Base-by-base conservation (phyloP, 35 echinoderm and acorn worm genomes). In the Apostichopus japonicus region DNA sequence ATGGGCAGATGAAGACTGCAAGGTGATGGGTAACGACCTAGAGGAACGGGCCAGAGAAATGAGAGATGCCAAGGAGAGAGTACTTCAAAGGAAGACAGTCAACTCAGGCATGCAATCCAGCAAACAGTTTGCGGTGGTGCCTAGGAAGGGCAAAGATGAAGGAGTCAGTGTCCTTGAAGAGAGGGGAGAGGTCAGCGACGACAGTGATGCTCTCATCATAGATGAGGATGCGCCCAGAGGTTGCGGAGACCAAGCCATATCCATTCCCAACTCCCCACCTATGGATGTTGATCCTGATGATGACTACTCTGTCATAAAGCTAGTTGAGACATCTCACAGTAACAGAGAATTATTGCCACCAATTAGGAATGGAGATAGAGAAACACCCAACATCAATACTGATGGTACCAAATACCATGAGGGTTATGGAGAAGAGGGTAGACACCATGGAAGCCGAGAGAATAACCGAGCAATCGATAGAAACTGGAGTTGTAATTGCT, bases 341-440 rank as follows among this genome's bases (percentile, higher is more conserved):
- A 72, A 72, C 67, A 72, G 67, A 72, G 67, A 72, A 72, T 72
- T 72, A 72, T 6, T 5, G 0, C 67, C 67, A 72, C 67, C 67
- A 72, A 72, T 72, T 72, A 72, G 67, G 67, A 72, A 72, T 72
- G 67, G 67, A 72, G 67, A 72, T 72, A 72, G 67, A 72, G 67
- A 72, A 72, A 72, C 67, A 72, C 67, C 67, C 67, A 72, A 72
- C 67, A 72, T 72, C 67, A 72, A 72, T 72, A 72, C 67, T 72
- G 1, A 72, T 72, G 67, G 67, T 0, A 72, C 67, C 67, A 72
- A 72, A 72, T 72, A 72, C 67, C 67, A 72, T 72, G 67, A 72
- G 67, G 67, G 6, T 72, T 72, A 72, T 72, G 67, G 67, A 72
- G 67, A 72, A 72, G 67, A 72, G 67, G 67, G 67, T 72, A 72